Percentiles rank a stretch among this genome's conserved stretches.
Conservation (phyloP, 2,797 vertebrate species). For the Knipowitschia caucasica region DNA sequence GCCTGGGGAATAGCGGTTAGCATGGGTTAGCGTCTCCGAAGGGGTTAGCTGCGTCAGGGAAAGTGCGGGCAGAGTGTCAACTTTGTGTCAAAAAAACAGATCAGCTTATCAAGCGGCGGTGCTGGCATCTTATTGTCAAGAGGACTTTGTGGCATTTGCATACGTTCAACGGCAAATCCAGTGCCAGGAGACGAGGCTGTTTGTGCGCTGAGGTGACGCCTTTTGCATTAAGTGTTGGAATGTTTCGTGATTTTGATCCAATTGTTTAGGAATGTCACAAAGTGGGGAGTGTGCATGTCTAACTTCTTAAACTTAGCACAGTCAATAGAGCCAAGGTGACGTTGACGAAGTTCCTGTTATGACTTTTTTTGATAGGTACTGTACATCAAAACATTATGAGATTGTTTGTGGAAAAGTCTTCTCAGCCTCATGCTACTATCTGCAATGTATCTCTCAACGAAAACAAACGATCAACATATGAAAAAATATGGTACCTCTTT, state of each 20-base stretch:
- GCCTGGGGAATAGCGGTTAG: constrained; percentile 61
- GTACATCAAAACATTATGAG: too few relatives aligned
- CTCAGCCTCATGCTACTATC: too few relatives aligned
- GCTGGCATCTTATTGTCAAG: constrained; percentile 13
- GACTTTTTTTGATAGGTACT: too few relatives aligned
- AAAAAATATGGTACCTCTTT: too few relatives aligned
- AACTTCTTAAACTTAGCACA: too few relatives aligned
- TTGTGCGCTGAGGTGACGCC: constrained; percentile 19
- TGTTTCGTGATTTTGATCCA: not conserved
- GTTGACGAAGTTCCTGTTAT: too few relatives aligned
- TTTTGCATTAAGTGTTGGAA: not conserved
- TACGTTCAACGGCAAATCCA: constrained; percentile 1
- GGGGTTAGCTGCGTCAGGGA: constrained; percentile 27
- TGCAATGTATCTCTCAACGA: too few relatives aligned
- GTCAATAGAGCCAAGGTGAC: too few relatives aligned
- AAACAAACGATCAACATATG: too few relatives aligned
- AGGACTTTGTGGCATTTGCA: constrained; percentile 14
- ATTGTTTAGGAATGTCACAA: not conserved
- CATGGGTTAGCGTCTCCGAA: constrained; percentile 52
- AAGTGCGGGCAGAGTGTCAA: constrained; percentile 35
- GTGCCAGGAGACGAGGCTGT: constrained; percentile 5
- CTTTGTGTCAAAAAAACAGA: constrained; percentile 43
- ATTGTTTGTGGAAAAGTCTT: too few relatives aligned
- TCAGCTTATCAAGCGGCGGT: constrained; percentile 16
- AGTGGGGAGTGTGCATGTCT: not conserved